A percentile compares a stretch with the other conserved stretches of the same genome.
Conservation (phyloP, 2,797 vertebrate genomes). For the Spatula versicolor region DNA sequence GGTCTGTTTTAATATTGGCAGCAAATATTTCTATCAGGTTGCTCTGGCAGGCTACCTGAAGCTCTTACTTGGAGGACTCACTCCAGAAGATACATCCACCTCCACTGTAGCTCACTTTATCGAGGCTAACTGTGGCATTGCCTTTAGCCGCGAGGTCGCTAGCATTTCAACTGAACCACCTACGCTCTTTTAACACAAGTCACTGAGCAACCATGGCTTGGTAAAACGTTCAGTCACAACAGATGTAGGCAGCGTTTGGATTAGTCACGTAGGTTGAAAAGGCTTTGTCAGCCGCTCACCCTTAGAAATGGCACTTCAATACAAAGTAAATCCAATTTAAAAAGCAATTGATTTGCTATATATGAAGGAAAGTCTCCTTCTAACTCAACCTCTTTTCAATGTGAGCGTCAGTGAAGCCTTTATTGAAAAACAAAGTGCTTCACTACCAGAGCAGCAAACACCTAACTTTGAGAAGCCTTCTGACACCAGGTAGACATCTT, state of each 20-base stretch:
- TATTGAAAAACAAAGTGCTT: neutral
- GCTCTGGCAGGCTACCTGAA: neutral
- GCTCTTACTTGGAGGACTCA: neutral
- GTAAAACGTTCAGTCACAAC: slow-evolving; percentile 40
- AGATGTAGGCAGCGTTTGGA: slow-evolving; percentile 37
- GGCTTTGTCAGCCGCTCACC: slow-evolving; percentile 8
- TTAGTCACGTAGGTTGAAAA: slow-evolving; percentile 48
- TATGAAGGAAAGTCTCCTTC: neutral
- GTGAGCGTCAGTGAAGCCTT: neutral
- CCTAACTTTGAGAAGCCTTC: slow-evolving; percentile 7
- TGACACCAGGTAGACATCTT: neutral
- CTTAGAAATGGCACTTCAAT: slow-evolving; percentile 35
- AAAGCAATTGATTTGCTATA: neutral
- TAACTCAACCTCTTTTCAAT: neutral
- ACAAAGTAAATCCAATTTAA: neutral
- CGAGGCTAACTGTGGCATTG: neutral
- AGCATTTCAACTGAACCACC: neutral
- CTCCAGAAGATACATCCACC: neutral
- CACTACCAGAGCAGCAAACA: neutral
- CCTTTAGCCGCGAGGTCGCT: neutral
- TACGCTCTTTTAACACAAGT: neutral
- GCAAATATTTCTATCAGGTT: neutral
- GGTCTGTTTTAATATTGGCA: neutral
- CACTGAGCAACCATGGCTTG: neutral
- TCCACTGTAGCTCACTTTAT: neutral